Evolutionary conservation across 2,888 invertebrate genomes (phyloP).

Genomic region (Eremobia ochroleuca): DNA sequence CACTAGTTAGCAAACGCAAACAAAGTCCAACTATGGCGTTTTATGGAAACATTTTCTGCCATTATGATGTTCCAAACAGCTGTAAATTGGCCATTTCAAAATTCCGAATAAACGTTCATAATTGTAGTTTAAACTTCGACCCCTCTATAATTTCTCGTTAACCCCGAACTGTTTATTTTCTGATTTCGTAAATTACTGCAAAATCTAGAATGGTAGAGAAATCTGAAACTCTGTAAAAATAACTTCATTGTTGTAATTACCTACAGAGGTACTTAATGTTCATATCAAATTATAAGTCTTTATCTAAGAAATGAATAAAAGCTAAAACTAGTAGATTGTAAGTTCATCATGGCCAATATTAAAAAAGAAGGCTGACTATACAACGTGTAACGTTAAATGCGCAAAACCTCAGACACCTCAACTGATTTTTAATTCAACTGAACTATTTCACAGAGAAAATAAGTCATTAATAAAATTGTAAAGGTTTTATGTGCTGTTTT

Average conservation of each 20-base stretch:
- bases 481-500: no score
- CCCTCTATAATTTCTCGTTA: conserved; percentile 72
- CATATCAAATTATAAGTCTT: background rate
- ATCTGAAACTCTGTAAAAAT: background rate
- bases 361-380: no score
- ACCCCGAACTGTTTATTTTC: conserved; percentile 58
- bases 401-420: no score
- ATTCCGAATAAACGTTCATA: conserved; percentile 73
- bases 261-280: background rate
- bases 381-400: no score
- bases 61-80: conserved; percentile 70
- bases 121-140: conserved; percentile 74
- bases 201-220: conserved; percentile 25
- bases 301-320: background rate
- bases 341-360: background rate
- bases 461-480: no score
- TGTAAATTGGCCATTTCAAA: conserved; percentile 74
- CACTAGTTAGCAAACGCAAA: conserved; percentile 63
- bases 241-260: conserved; percentile 2
- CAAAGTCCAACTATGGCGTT: conserved; percentile 63
- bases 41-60: conserved; percentile 73
- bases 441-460: no score
- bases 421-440: no score
- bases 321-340: background rate
- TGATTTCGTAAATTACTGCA: conserved; percentile 43